Conservation (phyloP, 2,797 vertebrate species). For the Smutsia temminckii region DNA sequence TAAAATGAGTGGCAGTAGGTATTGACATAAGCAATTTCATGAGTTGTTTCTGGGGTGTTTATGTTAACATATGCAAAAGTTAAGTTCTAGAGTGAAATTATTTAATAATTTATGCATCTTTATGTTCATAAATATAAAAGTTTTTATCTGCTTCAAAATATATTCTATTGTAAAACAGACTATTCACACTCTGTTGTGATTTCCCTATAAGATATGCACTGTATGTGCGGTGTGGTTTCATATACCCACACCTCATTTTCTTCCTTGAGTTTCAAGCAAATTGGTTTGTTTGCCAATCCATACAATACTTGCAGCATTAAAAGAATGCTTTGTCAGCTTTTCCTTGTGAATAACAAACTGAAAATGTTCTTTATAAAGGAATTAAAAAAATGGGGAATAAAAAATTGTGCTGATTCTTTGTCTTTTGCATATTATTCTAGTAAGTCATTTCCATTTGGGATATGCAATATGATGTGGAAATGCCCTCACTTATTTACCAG, state of each 20-base stretch:
- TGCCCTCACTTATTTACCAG: slow-evolving; percentile 1
- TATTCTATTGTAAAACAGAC: background rate
- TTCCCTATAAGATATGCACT: background rate
- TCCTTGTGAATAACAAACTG: slow-evolving; percentile 45
- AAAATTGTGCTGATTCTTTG: background rate
- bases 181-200: background rate
- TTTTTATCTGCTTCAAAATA: background rate
- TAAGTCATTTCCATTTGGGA: slow-evolving; percentile 35
- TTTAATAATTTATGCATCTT: background rate
- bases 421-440: background rate
- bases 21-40: slow-evolving; percentile 56
- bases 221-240: background rate
- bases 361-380: slow-evolving; percentile 46
- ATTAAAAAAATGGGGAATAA: background rate
- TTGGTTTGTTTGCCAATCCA: slow-evolving; percentile 42
- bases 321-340: slow-evolving; percentile 60
- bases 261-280: background rate
- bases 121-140: background rate
- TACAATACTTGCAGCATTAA: slow-evolving; percentile 22
- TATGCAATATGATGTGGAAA: background rate
- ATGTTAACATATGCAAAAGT: slow-evolving; percentile 59
- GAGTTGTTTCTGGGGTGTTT: slow-evolving; percentile 38
- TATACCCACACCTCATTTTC: background rate
- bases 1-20: slow-evolving; percentile 40
- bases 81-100: slow-evolving; percentile 16